phyloP scores from a whole-genome alignment of 2,888 invertebrate species.

The Morpho deidamia region DNA sequence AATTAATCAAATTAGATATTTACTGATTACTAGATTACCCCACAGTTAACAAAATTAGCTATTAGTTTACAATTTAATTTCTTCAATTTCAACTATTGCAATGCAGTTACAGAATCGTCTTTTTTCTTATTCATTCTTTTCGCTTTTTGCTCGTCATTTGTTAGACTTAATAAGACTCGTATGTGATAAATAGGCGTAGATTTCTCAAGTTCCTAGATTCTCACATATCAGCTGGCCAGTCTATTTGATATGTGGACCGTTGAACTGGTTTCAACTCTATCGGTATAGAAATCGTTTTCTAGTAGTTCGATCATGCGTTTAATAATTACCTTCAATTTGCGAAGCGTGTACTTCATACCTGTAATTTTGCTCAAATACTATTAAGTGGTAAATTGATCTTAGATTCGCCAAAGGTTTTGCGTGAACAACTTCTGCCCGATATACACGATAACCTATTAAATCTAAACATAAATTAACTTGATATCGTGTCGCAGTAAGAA shows the following conservation, averaged over 20 bases:
- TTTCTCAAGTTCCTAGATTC: conserved; percentile 66
- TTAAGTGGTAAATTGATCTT: neutral
- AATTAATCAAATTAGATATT: no score
- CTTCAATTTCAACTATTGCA: neutral
- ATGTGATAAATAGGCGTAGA: conserved; percentile 34
- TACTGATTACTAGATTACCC: no score
- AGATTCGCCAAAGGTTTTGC: neutral
- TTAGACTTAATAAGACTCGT: conserved; percentile 13
- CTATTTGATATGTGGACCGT: conserved; percentile 70
- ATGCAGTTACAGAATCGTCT: neutral
- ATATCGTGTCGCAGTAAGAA: no score
- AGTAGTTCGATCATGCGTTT: conserved; percentile 70
- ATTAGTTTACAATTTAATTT: no score
- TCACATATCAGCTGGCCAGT: conserved; percentile 66
- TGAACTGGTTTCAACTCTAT: conserved; percentile 71
- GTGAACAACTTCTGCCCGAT: neutral
- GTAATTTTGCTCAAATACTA: neutral
- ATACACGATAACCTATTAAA: neutral
- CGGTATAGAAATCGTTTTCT: conserved; percentile 73
- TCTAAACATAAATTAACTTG: neutral
- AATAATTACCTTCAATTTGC: conserved; percentile 43
- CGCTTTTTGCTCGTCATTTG: neutral
- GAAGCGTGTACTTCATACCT: conserved; percentile 8
- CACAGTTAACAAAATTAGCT: no score
- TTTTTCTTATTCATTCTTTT: neutral